Evolutionary conservation across 2,797 vertebrate species (phyloP), one percentile per base, ranked within the genome.

Genomic region (Atherinosoma microstoma): DNA sequence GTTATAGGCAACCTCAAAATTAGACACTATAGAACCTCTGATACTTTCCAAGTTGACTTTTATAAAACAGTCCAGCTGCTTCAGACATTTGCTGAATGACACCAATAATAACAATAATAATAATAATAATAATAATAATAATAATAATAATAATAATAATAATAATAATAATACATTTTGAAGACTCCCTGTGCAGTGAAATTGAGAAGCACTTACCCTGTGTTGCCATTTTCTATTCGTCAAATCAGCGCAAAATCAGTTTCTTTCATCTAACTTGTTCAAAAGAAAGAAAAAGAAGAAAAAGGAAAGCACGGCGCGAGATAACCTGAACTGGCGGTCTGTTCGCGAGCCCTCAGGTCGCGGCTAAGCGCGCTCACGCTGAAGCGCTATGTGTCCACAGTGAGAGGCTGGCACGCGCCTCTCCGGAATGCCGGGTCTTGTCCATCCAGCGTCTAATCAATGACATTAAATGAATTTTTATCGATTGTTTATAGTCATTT

Each of bases 161-260:
- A 15, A 15, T 16, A 42, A 45, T 20, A n/a, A 32, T 32, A 29
- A 20, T 27, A 27, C 24, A 6, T 36, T 57, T 40, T 64, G 2
- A 6, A 4, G 58, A 78, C 24, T 74, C 67, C n/a, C n/a, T 56
- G n/a, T 30, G 29, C 36, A 42, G 24, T 49, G 3, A 47, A 34
- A 69, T 73, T 36, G 20, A 74, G n/a, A 45, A 57, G 30, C 68
- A 80, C 90, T 83, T 72, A 91, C 89, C 84, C 13, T 27, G 4
- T 3, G 59, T 24, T 60, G 11, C 11, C 22, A 9, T 42, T n/a
- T 57, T 36, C 63, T 38, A 56, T 27, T 12, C 29, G 35, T 45
- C 13, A 38, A 58, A 61, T 12, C 56, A 16, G 24, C 18, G 58
- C 34, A 3, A 40, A 16, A 22, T 53, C 20, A 4, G 11, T 56